A percentile compares a stretch with the other conserved stretches of the same genome.
These are phyloP conservation scores for Callopanchax toddi DNA, from an alignment of 2,113 vertebrate species.

Conservation along the genomic window DNA sequence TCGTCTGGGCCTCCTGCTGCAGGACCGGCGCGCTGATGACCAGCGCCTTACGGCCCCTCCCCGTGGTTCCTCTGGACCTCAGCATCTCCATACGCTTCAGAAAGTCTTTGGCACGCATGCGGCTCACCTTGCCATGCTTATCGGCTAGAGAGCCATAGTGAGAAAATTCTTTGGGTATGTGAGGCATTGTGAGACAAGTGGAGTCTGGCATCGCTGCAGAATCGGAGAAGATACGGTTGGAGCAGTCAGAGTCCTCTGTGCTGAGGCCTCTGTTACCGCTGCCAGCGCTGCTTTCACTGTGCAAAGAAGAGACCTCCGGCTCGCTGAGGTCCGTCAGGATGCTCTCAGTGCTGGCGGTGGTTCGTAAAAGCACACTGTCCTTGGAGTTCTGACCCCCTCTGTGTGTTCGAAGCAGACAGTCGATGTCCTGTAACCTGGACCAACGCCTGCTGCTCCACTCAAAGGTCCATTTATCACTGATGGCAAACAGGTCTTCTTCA, in stretches of 20 bases:
- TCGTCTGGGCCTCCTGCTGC: slow-evolving; percentile 84
- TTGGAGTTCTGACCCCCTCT: slow-evolving; percentile 77
- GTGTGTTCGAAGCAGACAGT: slow-evolving; percentile 87
- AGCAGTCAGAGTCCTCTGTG: slow-evolving; percentile 80
- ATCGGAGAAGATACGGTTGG: slow-evolving; percentile 79
- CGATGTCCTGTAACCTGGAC: slow-evolving; percentile 91
- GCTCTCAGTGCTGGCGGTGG: slow-evolving; percentile 92
- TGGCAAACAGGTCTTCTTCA: slow-evolving; percentile 94
- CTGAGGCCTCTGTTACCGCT: slow-evolving; percentile 78
- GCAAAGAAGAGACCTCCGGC: slow-evolving; percentile 88
- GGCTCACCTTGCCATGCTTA: slow-evolving; percentile 81
- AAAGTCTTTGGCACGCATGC: slow-evolving; percentile 88
- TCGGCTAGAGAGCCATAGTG: slow-evolving; percentile 70
- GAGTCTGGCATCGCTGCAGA: slow-evolving; percentile 80
- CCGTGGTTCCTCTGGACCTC: slow-evolving; percentile 81
- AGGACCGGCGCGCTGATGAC: slow-evolving; percentile 87
- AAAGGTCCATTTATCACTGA: slow-evolving; percentile 99
- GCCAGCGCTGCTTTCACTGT: slow-evolving; percentile 93
- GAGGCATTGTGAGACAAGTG: slow-evolving; percentile 59
- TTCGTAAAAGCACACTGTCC: slow-evolving; percentile 83
- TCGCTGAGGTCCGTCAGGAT: slow-evolving; percentile 96
- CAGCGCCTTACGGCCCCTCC: slow-evolving; percentile 69
- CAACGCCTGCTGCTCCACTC: slow-evolving; percentile 94
- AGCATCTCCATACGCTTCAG: slow-evolving; percentile 92
- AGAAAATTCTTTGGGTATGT: slow-evolving; percentile 73